Percentiles rank a stretch among this genome's conserved stretches.
Conservation (phyloP, 2,797 vertebrate species). For the Hapalemur alaotrensis region DNA sequence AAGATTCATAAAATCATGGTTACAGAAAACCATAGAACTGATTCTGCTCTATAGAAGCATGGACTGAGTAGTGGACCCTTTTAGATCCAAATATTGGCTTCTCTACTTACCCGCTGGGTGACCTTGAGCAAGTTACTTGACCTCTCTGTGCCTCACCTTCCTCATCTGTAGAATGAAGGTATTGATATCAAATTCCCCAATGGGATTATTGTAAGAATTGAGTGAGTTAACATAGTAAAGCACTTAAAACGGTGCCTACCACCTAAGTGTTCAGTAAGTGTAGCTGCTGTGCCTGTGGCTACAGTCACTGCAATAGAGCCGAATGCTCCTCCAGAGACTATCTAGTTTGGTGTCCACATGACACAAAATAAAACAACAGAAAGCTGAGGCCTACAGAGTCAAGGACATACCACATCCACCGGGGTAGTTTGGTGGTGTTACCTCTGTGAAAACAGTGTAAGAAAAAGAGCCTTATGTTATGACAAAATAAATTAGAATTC, state of each 20-base stretch:
- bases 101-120: not conserved
- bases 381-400: not conserved
- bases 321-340: not conserved
- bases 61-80: not conserved
- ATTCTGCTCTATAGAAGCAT: not conserved
- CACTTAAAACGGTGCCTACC: not conserved
- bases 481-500: not conserved
- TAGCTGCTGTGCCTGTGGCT: not conserved
- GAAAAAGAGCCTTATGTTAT: not conserved
- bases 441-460: not conserved
- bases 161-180: not conserved
- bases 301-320: rapidly evolving
- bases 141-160: not conserved
- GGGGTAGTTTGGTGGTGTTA: not conserved
- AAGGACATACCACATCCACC: not conserved
- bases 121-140: not conserved
- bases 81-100: not conserved
- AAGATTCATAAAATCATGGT: constrained; percentile 39
- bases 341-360: not conserved
- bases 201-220: not conserved
- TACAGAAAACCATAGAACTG: not conserved
- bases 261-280: not conserved
- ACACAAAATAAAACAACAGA: not conserved
- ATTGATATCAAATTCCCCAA: not conserved
- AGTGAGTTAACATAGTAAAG: not conserved